These are phyloP conservation scores for Uria lomvia DNA, from an alignment of 2,113 vertebrate genomes.

Conservation along the genomic window DNA sequence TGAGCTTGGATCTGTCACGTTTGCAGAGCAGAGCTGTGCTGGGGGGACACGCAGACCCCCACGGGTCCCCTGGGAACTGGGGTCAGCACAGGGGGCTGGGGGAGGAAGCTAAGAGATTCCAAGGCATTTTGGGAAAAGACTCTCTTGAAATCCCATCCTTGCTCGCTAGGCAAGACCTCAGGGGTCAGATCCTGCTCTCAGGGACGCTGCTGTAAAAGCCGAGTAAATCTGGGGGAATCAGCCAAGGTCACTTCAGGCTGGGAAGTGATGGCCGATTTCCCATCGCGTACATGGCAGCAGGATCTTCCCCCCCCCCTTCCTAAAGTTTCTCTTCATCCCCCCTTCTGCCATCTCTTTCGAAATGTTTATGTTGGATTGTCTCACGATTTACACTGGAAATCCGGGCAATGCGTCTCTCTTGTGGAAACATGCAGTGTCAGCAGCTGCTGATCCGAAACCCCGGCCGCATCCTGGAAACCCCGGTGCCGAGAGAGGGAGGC, in stretches of 20 bases:
- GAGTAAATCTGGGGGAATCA: not conserved
- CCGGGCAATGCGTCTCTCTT: not conserved
- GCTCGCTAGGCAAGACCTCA: not conserved
- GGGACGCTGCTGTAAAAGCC: not conserved
- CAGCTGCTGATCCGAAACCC: not conserved
- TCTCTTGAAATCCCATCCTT: not conserved
- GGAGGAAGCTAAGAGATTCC: not conserved
- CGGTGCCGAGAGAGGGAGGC: not conserved
- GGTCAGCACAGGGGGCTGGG: not conserved
- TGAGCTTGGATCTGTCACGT: not conserved
- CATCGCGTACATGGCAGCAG: not conserved
- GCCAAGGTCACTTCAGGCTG: conserved; percentile 13
- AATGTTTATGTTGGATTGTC: conserved; percentile 48
- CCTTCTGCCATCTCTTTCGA: not conserved
- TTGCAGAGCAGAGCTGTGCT: not conserved
- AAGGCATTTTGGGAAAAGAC: not conserved
- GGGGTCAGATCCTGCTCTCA: not conserved
- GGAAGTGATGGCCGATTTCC: not conserved
- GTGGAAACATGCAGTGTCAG: not conserved
- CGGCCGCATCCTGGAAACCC: not conserved
- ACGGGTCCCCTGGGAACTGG: not conserved
- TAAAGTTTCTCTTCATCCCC: not conserved
- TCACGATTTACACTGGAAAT: conserved; percentile 17
- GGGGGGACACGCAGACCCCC: not conserved
- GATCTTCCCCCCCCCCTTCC: not conserved